Evolutionary conservation across 2,888 invertebrate genomes (phyloP).

Genomic region (Torymus texanus): DNA sequence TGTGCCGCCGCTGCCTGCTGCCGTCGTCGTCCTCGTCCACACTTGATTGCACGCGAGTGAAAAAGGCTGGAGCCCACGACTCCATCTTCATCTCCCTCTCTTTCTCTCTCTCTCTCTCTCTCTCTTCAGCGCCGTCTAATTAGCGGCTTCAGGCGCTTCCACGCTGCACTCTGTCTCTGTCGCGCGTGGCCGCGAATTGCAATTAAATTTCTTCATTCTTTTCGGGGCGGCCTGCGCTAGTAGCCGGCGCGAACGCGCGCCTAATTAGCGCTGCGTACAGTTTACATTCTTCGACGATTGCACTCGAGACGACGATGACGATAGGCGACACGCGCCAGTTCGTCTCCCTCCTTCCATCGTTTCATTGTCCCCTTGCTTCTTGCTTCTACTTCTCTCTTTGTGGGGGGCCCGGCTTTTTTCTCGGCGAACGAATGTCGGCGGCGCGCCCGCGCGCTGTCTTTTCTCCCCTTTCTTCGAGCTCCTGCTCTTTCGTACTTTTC

Average conservation of each 20-base stretch:
- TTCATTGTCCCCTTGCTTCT: constrained; percentile 9
- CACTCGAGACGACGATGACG: constrained; percentile 1
- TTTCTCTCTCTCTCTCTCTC: neutral
- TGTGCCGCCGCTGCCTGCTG: neutral
- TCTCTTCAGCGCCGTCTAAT: constrained; percentile 40
- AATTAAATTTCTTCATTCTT: constrained; percentile 47
- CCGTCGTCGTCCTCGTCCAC: neutral
- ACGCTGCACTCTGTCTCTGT: constrained; percentile 17
- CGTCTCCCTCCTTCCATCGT: neutral
- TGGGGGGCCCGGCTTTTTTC: neutral
- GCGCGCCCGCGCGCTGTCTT: no score
- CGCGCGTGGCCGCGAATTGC: constrained; percentile 18
- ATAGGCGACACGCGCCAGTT: neutral
- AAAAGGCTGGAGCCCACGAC: neutral
- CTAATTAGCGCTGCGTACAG: constrained; percentile 31
- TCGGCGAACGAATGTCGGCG: no score
- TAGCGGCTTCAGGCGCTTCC: constrained; percentile 34
- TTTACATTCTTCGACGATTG: constrained; percentile 25
- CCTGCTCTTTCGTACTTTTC: no score
- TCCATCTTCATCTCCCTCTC: neutral
- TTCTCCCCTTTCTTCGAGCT: no score
- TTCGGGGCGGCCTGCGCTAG: neutral
- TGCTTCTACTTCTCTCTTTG: neutral
- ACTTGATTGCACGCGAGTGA: constrained; percentile 37
- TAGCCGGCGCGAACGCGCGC: neutral